These are phyloP conservation scores for Scophthalmus maximus DNA, from an alignment of 2,113 vertebrate species.

Conservation along the genomic window DNA sequence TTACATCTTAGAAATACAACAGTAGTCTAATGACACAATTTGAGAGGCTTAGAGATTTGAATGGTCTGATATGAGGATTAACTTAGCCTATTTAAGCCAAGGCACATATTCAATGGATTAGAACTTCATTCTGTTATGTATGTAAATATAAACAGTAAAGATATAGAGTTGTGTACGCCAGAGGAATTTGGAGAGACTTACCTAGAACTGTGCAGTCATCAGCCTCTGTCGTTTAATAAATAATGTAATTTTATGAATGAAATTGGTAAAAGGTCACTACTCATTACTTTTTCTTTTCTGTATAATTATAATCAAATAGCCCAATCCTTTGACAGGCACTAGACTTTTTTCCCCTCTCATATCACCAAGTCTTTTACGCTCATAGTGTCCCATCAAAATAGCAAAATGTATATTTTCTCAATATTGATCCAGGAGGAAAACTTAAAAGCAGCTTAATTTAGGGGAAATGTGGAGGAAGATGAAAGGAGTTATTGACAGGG, in stretches of 20 bases:
- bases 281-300: constrained; percentile 6
- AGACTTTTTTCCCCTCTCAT: constrained; percentile 12
- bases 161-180: neutral
- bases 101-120: neutral
- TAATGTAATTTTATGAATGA: too few relatives aligned
- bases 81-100: constrained; percentile 11
- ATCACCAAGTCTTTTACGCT: neutral
- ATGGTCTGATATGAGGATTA: neutral
- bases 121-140: neutral
- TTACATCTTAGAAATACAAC: constrained; percentile 25
- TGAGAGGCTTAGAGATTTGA: neutral
- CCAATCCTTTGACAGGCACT: neutral
- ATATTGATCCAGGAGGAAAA: constrained; percentile 9
- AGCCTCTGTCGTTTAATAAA: too few relatives aligned
- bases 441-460: constrained; percentile 3
- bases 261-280: too few relatives aligned
- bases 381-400: neutral
- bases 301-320: neutral
- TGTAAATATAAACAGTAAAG: neutral
- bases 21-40: constrained; percentile 14
- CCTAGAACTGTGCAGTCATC: neutral
- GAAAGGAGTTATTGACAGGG: constrained; percentile 7
- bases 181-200: neutral
- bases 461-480: neutral
- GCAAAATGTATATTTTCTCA: constrained; percentile 4